A percentile compares a stretch with the other conserved stretches of the same genome.
phyloP scores from a whole-genome alignment of 2,888 invertebrate genomes.

The Drosophila cognata region DNA sequence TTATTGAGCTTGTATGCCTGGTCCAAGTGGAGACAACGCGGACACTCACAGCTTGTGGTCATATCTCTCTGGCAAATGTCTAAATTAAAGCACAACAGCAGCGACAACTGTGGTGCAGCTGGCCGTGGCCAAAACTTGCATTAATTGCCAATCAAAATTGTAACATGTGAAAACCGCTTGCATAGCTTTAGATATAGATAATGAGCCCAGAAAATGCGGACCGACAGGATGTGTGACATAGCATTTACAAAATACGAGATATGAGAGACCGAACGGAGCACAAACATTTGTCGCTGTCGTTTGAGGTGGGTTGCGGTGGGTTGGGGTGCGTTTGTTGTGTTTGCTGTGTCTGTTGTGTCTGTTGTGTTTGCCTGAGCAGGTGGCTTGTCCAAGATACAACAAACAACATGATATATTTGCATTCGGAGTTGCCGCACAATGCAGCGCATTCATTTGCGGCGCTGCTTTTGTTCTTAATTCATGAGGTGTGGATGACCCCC shows the following conservation, averaged over 20 bases:
- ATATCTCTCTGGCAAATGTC: constrained; percentile 70
- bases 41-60: constrained; percentile 63
- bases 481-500: constrained; percentile 70
- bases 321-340: background rate
- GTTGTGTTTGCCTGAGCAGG: constrained; percentile 38
- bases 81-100: constrained; percentile 71
- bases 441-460: constrained; percentile 68
- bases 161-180: constrained; percentile 63
- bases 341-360: background rate
- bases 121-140: constrained; percentile 48
- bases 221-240: constrained; percentile 60
- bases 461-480: constrained; percentile 73
- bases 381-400: constrained; percentile 47
- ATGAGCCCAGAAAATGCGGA: constrained; percentile 26
- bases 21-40: constrained; percentile 17
- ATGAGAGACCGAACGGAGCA: constrained; percentile 11
- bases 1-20: constrained; percentile 66
- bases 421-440: constrained; percentile 50
- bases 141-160: constrained; percentile 75
- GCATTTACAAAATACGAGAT: constrained; percentile 37
- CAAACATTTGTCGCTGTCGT: constrained; percentile 35
- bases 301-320: background rate
- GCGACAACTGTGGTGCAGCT: constrained; percentile 36
- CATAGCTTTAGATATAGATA: constrained; percentile 47
- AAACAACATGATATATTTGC: constrained; percentile 38